Conservation (phyloP, 2,113 vertebrate species). For the Lepidothrix coronata region DNA sequence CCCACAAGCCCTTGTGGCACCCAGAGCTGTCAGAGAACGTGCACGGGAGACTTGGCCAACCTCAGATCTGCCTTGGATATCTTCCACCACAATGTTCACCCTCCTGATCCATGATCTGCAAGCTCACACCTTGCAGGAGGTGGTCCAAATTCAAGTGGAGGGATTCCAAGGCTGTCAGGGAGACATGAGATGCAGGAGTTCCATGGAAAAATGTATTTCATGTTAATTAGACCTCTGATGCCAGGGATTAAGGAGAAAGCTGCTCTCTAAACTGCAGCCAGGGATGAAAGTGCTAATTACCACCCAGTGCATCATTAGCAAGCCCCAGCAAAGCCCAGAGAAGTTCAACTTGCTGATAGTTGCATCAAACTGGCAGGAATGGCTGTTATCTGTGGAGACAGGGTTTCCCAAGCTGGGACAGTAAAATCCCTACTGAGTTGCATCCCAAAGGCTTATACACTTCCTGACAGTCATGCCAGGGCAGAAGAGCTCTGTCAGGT, state of each 20-base stretch:
- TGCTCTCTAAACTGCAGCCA: not conserved
- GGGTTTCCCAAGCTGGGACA: not conserved
- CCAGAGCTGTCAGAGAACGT: not conserved
- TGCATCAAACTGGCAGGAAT: not conserved
- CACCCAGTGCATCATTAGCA: not conserved
- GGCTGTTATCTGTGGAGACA: not conserved
- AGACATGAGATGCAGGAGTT: not conserved
- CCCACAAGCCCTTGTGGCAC: not conserved
- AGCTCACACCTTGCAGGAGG: slow-evolving; percentile 81
- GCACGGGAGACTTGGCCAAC: fast-evolving
- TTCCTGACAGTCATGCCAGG: fast-evolving
- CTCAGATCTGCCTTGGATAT: slow-evolving; percentile 74
- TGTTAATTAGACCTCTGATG: not conserved
- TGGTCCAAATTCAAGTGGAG: not conserved
- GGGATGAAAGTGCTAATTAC: not conserved
- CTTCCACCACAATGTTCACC: slow-evolving; percentile 79
- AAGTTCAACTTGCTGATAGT: not conserved
- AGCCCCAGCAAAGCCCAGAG: not conserved
- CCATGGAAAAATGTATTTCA: not conserved
- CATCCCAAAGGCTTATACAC: not conserved
- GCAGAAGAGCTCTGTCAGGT: not conserved
- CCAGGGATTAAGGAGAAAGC: not conserved
- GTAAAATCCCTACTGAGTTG: not conserved
- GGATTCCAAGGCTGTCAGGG: not conserved
- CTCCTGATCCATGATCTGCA: slow-evolving; percentile 82